These are phyloP conservation scores for Montipora cactus DNA, from an alignment of 64 coral and sea anemone species.

Conservation along the genomic window DNA sequence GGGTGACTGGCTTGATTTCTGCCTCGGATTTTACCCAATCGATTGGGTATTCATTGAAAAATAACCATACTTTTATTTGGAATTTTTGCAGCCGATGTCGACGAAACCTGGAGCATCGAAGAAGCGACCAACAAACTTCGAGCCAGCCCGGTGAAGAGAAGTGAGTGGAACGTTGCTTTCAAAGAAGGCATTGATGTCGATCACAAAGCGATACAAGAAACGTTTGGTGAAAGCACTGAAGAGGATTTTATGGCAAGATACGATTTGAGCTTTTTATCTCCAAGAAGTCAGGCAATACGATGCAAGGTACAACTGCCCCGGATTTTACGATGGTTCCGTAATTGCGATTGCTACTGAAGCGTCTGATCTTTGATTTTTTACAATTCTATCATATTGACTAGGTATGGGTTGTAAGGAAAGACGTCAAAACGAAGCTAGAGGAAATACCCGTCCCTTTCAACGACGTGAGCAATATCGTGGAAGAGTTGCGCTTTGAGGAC, in stretches of 20 bases:
- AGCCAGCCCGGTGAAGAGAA: not conserved
- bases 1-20: no score
- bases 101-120: conserved; percentile 8
- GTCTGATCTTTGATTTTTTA: not conserved
- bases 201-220: not conserved
- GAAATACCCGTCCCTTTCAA: conserved; percentile 38
- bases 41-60: no score
- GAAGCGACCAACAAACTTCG: conserved; percentile 1
- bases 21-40: no score
- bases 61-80: no score
- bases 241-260: conserved; percentile 33
- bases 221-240: not conserved
- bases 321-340: no score
- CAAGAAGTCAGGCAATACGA: conserved; percentile 25
- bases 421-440: not conserved
- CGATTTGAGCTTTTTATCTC: not conserved
- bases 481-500: conserved; percentile 36
- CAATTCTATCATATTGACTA: not conserved
- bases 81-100: conserved; percentile 3
- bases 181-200: conserved; percentile 26
- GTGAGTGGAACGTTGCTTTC: conserved; percentile 5
- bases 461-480: conserved; percentile 24
- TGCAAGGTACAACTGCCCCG: not conserved
- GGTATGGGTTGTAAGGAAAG: conserved; percentile 27
- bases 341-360: no score